phyloP scores from a whole-genome alignment of 2,113 vertebrate species.

The Acrocephalus arundinaceus region DNA sequence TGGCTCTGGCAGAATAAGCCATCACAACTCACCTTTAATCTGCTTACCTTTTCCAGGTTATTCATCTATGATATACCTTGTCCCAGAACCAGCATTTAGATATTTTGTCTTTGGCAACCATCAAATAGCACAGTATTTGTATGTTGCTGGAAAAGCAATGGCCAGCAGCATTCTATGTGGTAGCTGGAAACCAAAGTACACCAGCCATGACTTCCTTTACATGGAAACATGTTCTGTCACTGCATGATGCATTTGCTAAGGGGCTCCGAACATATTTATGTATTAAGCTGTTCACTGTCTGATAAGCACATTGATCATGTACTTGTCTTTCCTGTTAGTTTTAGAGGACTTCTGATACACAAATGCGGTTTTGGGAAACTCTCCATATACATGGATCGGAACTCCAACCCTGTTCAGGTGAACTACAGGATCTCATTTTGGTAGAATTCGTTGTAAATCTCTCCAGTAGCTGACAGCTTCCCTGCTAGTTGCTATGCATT shows the following conservation, averaged over 20 bases:
- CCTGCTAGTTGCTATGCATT: neutral
- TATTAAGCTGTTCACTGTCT: neutral
- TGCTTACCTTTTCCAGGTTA: neutral
- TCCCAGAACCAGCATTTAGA: neutral
- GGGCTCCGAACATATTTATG: neutral
- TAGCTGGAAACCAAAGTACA: neutral
- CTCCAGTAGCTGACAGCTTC: neutral
- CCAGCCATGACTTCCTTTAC: neutral
- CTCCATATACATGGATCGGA: fast-evolving
- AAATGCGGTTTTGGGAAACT: neutral
- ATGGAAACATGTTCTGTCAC: neutral
- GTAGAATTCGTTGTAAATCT: neutral
- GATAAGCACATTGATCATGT: neutral
- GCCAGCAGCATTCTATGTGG: neutral
- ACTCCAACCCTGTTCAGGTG: neutral
- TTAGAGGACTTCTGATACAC: neutral
- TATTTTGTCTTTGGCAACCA: neutral
- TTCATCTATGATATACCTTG: neutral
- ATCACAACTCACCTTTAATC: neutral
- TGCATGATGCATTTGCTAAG: neutral
- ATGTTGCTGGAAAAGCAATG: neutral
- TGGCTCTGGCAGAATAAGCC: neutral
- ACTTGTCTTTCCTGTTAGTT: neutral
- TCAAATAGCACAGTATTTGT: neutral
- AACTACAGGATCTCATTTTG: neutral